A percentile compares a stretch with the other conserved stretches of the same genome.
Evolutionary conservation across 2,797 vertebrate species (phyloP).

Genomic region (Mormyrus hasselquistii): DNA sequence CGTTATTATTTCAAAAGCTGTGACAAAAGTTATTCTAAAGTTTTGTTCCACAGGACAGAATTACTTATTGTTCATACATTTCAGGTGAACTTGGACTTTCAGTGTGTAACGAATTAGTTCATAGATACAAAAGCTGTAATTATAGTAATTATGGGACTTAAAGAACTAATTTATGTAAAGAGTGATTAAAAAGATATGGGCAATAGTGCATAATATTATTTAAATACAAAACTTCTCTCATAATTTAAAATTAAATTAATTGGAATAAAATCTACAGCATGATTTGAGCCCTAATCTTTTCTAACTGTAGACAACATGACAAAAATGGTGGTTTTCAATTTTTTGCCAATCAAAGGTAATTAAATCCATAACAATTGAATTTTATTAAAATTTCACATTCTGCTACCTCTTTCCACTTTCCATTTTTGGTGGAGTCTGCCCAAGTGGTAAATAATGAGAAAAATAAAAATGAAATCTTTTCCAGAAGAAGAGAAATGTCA

Average conservation of each 20-base stretch:
- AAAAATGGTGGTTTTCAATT: slow-evolving; percentile 72
- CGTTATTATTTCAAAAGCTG: not conserved
- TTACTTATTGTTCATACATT: slow-evolving; percentile 44
- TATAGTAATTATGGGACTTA: slow-evolving; percentile 69
- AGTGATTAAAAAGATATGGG: slow-evolving; percentile 59
- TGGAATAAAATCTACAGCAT: slow-evolving; percentile 91
- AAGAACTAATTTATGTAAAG: slow-evolving; percentile 51
- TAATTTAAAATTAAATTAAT: slow-evolving; percentile 95
- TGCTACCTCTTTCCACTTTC: slow-evolving; percentile 75
- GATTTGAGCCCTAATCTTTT: slow-evolving; percentile 81
- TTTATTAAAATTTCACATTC: slow-evolving; percentile 82
- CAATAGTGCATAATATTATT: slow-evolving; percentile 72
- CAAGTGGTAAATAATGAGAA: slow-evolving; percentile 43
- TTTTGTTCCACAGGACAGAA: slow-evolving; percentile 28
- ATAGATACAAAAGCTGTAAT: slow-evolving; percentile 61
- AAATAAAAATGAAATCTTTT: slow-evolving; percentile 58
- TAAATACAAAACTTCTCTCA: slow-evolving; percentile 78
- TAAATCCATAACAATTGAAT: slow-evolving; percentile 94
- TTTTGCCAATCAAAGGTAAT: slow-evolving; percentile 89
- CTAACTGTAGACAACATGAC: slow-evolving; percentile 81
- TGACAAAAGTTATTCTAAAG: not conserved
- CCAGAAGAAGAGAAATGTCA: slow-evolving; percentile 94
- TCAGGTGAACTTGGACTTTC: slow-evolving; percentile 53
- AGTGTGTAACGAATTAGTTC: slow-evolving; percentile 29
- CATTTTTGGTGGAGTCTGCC: slow-evolving; percentile 39